These are phyloP conservation scores for Trachelus iudaicus DNA, from an alignment of 2,888 invertebrate genomes.

Conservation along the genomic window DNA sequence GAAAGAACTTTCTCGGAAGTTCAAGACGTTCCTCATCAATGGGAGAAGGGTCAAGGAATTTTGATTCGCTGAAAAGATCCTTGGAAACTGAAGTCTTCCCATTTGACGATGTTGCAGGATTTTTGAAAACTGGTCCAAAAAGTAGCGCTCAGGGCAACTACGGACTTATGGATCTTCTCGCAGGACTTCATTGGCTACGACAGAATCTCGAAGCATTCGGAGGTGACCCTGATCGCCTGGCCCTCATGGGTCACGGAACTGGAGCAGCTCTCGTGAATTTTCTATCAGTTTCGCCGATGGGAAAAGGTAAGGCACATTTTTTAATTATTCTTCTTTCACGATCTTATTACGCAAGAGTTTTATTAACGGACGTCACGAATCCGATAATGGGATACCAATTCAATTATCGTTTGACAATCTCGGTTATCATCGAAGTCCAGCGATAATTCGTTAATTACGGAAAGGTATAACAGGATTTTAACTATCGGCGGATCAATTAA, in stretches of 20 bases:
- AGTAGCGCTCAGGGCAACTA: constrained; percentile 92
- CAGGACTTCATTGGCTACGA: constrained; percentile 95
- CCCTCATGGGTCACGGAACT: constrained; percentile 95
- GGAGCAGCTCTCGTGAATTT: constrained; percentile 97
- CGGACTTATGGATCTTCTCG: constrained; percentile 91
- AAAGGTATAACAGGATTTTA: not conserved
- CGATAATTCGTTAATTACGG: not conserved
- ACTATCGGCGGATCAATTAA: not conserved
- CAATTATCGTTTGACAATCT: not conserved
- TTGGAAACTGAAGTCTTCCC: not conserved
- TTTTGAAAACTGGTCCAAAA: constrained; percentile 90
- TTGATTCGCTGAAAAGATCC: not conserved
- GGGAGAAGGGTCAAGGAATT: not conserved
- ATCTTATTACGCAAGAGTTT: not conserved
- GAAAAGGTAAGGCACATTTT: constrained; percentile 76
- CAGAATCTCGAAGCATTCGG: constrained; percentile 96
- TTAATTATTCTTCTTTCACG: not conserved
- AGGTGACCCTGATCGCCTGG: constrained; percentile 92
- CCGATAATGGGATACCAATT: not conserved
- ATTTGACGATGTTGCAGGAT: constrained; percentile 70
- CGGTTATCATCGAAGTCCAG: not conserved
- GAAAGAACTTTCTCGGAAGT: not conserved
- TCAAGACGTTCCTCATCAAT: not conserved
- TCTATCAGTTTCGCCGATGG: constrained; percentile 94
- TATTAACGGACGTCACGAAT: not conserved